Evolutionary conservation across 1,140 invertebrate species (phyloP).

Genomic region (Riptortus pedestris): DNA sequence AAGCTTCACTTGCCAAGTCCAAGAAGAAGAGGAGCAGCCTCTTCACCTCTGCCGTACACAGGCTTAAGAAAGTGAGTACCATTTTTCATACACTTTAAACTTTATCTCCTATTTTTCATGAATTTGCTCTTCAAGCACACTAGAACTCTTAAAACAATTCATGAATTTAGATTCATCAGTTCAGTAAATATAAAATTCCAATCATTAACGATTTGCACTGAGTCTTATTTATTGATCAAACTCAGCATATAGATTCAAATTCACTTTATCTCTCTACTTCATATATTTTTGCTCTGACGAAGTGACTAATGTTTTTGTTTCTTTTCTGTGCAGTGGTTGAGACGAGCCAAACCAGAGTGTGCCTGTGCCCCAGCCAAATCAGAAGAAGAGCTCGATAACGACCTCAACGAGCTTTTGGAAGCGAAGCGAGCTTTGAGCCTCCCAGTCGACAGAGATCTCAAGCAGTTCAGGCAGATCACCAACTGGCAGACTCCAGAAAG

Average conservation of each 20-base stretch:
- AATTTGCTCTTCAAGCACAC: neutral
- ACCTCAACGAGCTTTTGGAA: slow-evolving; percentile 19
- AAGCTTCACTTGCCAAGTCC: slow-evolving; percentile 13
- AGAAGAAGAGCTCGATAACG: slow-evolving; percentile 22
- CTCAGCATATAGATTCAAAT: neutral
- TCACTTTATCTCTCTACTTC: neutral
- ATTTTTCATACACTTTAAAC: slow-evolving; percentile 1
- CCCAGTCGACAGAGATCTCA: neutral
- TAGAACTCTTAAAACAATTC: no score
- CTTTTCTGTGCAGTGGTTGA: slow-evolving; percentile 22
- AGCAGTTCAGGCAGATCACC: slow-evolving; percentile 9
- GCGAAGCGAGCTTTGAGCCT: neutral
- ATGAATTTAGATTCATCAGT: no score
- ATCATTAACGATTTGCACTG: neutral
- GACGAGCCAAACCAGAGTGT: slow-evolving; percentile 21
- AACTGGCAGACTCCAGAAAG: slow-evolving; percentile 4
- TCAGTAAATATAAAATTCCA: no score
- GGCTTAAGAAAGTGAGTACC: slow-evolving; percentile 24
- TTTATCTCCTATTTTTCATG: neutral
- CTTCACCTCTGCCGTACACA: slow-evolving; percentile 3
- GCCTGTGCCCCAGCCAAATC: neutral
- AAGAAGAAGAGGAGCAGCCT: slow-evolving; percentile 3
- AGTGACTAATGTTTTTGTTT: slow-evolving; percentile 19
- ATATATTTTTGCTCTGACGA: no score
- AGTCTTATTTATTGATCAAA: neutral